These are phyloP conservation scores for Malurus alboscapulatus DNA, from an alignment of 2,113 vertebrate genomes.

Conservation along the genomic window DNA sequence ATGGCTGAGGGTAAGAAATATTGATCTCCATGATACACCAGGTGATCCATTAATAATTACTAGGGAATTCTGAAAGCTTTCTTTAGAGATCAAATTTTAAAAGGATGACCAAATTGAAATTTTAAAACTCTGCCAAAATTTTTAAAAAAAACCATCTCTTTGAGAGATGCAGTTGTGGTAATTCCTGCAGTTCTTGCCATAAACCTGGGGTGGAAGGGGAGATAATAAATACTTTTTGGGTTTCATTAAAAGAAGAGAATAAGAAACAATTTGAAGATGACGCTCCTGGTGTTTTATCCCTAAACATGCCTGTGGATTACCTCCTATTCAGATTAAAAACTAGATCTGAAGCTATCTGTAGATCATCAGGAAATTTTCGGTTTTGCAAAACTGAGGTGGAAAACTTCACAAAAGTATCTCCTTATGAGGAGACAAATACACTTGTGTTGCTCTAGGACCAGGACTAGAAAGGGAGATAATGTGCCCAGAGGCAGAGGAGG, in stretches of 20 bases:
- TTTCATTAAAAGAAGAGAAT: not conserved
- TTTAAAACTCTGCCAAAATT: not conserved
- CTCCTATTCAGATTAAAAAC: not conserved
- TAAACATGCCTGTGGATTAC: not conserved
- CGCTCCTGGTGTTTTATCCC: not conserved
- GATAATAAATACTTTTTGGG: not conserved
- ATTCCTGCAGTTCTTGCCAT: not conserved
- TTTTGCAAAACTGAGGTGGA: not conserved
- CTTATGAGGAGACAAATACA: not conserved
- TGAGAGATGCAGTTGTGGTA: not conserved
- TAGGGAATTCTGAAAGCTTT: not conserved
- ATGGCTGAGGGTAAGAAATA: not conserved
- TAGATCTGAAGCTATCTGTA: not conserved
- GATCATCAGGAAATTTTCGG: not conserved
- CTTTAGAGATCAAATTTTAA: not conserved
- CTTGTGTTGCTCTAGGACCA: not conserved
- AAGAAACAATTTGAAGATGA: not conserved
- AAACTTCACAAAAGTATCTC: not conserved
- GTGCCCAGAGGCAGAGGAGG: not conserved
- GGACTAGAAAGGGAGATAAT: not conserved
- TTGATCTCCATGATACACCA: not conserved
- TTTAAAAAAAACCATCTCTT: rapidly evolving
- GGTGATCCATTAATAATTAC: not conserved
- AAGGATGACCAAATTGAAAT: not conserved
- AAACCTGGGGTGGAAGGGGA: not conserved